Conservation (phyloP, 1,140 invertebrate genomes). For the Microplitis demolitor region DNA sequence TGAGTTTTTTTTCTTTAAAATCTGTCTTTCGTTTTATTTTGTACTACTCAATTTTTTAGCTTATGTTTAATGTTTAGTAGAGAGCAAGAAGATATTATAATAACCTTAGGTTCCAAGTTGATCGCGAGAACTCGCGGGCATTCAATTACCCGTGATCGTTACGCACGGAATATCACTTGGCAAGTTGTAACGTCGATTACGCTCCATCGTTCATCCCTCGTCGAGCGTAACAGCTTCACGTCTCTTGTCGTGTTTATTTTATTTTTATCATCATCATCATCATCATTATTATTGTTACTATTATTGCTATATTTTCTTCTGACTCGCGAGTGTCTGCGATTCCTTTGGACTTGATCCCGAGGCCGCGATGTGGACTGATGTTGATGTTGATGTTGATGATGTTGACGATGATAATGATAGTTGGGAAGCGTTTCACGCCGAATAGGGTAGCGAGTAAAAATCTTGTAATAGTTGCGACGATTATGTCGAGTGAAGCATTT, state of each 20-base stretch:
- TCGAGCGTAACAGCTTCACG: constrained; percentile 19
- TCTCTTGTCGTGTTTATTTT: not conserved
- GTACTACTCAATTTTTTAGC: not conserved
- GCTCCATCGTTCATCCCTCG: constrained; percentile 25
- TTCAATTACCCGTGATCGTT: constrained; percentile 26
- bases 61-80: not conserved
- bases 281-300: too few relatives aligned
- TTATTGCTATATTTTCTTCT: not conserved
- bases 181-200: constrained; percentile 25
- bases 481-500: not conserved
- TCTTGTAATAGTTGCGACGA: constrained; percentile 18
- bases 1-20: not conserved
- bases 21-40: too few relatives aligned
- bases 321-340: not conserved
- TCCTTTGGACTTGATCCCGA: constrained; percentile 4
- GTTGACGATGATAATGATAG: too few relatives aligned
- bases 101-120: not conserved
- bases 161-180: constrained; percentile 16
- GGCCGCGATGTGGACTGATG: not conserved
- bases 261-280: too few relatives aligned
- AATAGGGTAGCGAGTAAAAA: constrained; percentile 27
- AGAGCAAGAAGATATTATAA: not conserved
- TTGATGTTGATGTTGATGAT: too few relatives aligned
- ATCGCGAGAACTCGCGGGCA: not conserved
- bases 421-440: constrained; percentile 7